Evolutionary conservation across 2,888 invertebrate species (phyloP).

Genomic region (Notodonta dromedarius): DNA sequence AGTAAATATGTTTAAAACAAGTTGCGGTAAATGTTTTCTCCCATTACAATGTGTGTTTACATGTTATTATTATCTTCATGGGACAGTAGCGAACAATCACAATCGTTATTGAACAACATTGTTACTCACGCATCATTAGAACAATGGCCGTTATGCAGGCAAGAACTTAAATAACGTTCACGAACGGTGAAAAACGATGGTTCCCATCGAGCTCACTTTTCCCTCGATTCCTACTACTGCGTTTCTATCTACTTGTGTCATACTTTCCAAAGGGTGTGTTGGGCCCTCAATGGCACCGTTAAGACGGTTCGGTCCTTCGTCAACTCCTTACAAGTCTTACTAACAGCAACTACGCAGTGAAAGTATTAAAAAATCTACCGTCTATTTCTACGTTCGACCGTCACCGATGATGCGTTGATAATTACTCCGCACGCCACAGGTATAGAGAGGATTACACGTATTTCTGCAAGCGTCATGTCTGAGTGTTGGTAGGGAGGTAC

Average conservation of each 20-base stretch:
- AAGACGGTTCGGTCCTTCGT: slow-evolving; percentile 30
- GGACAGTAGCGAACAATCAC: slow-evolving; percentile 28
- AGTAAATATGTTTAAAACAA: background rate
- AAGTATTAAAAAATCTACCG: no score
- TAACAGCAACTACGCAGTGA: no score
- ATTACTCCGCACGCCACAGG: no score
- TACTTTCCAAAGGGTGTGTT: slow-evolving; percentile 47
- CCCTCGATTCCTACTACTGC: slow-evolving; percentile 44
- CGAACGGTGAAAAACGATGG: slow-evolving; percentile 36
- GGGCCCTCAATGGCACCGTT: background rate
- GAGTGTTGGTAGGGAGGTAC: slow-evolving; percentile 14
- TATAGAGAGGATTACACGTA: slow-evolving; percentile 16
- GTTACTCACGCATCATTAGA: slow-evolving; percentile 26
- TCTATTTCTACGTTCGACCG: no score
- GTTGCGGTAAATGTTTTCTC: background rate
- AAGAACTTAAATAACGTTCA: slow-evolving; percentile 40
- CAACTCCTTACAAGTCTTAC: no score
- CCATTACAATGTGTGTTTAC: slow-evolving; percentile 1
- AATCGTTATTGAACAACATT: slow-evolving; percentile 39
- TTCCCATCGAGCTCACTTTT: slow-evolving; percentile 52
- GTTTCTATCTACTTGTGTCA: slow-evolving; percentile 36
- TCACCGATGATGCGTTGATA: no score
- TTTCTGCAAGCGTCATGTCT: slow-evolving; percentile 28
- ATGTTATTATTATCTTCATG: slow-evolving; percentile 23
- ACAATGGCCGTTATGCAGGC: slow-evolving; percentile 39